Evolutionary conservation across 2,888 invertebrate genomes (phyloP).

Genomic region (Dugesia japonica): DNA sequence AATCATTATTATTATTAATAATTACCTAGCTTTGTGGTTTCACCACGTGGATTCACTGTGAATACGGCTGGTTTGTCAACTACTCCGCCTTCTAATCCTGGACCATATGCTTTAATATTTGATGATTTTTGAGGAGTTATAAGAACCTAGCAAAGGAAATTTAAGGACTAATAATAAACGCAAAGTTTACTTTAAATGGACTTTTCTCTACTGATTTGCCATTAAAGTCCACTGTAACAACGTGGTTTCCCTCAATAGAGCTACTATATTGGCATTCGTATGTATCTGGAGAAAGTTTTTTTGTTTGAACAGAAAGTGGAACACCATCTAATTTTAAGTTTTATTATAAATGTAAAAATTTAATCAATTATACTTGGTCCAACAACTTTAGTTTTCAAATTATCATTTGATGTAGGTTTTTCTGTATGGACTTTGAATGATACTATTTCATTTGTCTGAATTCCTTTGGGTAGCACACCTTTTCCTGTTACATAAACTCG

Average conservation of each 20-base stretch:
- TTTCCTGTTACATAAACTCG: slow-evolving; percentile 63
- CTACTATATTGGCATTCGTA: slow-evolving; percentile 17
- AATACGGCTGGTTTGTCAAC: background rate
- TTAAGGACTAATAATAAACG: background rate
- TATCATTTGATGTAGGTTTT: slow-evolving; percentile 61
- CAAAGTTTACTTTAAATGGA: slow-evolving; percentile 49
- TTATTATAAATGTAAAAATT: background rate
- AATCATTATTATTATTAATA: background rate
- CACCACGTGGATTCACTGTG: slow-evolving; percentile 23
- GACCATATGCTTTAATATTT: slow-evolving; percentile 62
- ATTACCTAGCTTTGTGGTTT: slow-evolving; percentile 58
- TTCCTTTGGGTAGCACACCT: slow-evolving; percentile 63
- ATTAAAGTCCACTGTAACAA: slow-evolving; percentile 62
- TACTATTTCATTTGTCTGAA: slow-evolving; percentile 64
- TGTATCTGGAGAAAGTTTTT: background rate
- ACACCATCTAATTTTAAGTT: background rate
- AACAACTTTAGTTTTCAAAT: slow-evolving; percentile 23
- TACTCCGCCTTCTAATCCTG: slow-evolving; percentile 59
- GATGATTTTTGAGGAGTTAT: slow-evolving; percentile 49
- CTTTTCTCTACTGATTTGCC: slow-evolving; percentile 62
- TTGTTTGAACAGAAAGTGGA: background rate
- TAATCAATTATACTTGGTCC: slow-evolving; percentile 17
- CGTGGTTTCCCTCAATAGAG: slow-evolving; percentile 48
- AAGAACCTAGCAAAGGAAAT: background rate
- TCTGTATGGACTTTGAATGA: slow-evolving; percentile 66